phyloP scores from a whole-genome alignment of 2,888 invertebrate species.

The Drosophila aldrichi region DNA sequence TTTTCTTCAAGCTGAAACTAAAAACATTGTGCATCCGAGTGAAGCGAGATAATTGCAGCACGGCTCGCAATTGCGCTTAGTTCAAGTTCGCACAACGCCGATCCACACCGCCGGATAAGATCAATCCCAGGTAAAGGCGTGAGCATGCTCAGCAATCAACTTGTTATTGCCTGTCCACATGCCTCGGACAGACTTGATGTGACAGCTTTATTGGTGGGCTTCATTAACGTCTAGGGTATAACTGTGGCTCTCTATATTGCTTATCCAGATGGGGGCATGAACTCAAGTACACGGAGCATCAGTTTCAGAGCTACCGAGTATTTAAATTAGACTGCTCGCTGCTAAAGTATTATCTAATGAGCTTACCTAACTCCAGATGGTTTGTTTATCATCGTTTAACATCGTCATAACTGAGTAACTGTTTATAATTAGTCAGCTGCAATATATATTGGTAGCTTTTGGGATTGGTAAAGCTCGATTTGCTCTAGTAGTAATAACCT shows the following conservation, averaged over 20 bases:
- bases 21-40: slow-evolving; percentile 49
- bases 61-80: slow-evolving; percentile 26
- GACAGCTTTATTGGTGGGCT: slow-evolving; percentile 25
- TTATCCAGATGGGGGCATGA: slow-evolving; percentile 3
- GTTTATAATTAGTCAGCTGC: not conserved
- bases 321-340: slow-evolving; percentile 3
- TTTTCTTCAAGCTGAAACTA: slow-evolving; percentile 19
- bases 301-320: not conserved
- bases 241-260: not conserved
- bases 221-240: slow-evolving; percentile 3
- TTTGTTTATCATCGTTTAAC: not conserved
- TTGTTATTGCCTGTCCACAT: slow-evolving; percentile 1
- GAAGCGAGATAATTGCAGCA: slow-evolving; percentile 50
- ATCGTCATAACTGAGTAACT: not conserved
- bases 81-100: slow-evolving; percentile 47
- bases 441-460: not conserved
- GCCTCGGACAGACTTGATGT: slow-evolving; percentile 5
- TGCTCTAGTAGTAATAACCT: too few species aligned
- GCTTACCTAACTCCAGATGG: slow-evolving; percentile 6
- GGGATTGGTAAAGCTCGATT: too few species aligned
- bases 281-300: slow-evolving; percentile 3
- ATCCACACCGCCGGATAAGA: slow-evolving; percentile 22
- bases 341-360: not conserved
- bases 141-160: slow-evolving; percentile 24
- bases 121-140: slow-evolving; percentile 15